Conservation (phyloP, 1,140 invertebrate species). For the Helicorthomorpha holstii region DNA sequence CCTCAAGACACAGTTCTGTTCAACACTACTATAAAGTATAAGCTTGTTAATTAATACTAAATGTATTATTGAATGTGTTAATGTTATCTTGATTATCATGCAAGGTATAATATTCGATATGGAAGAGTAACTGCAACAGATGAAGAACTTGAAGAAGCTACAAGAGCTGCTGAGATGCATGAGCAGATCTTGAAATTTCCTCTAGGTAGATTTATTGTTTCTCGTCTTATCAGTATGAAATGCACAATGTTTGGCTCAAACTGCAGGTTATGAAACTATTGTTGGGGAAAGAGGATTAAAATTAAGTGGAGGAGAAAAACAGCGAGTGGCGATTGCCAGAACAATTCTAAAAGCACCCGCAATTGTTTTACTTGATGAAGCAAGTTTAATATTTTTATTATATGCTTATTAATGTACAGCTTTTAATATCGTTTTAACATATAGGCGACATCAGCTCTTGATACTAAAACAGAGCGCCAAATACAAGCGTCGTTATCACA, state of each 20-base stretch:
- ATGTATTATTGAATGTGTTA: neutral
- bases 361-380: constrained; percentile 80
- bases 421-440: neutral
- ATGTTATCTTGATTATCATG: neutral
- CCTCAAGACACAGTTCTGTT: constrained; percentile 96
- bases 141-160: constrained; percentile 70
- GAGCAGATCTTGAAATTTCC: constrained; percentile 78
- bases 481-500: constrained; percentile 44
- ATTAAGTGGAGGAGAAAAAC: constrained; percentile 68
- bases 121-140: constrained; percentile 59
- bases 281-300: constrained; percentile 32
- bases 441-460: constrained; percentile 25
- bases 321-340: constrained; percentile 79
- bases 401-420: neutral
- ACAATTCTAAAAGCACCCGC: constrained; percentile 71
- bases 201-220: constrained; percentile 41
- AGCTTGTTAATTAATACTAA: constrained; percentile 3
- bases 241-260: constrained; percentile 2
- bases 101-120: constrained; percentile 90
- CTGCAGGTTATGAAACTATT: constrained; percentile 25
- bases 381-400: constrained; percentile 17
- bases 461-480: constrained; percentile 21
- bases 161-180: constrained; percentile 84
- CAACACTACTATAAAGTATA: constrained; percentile 70
- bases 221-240: neutral